Evolutionary conservation across 2,113 vertebrate genomes (phyloP).

Genomic region (Dinomys branickii): DNA sequence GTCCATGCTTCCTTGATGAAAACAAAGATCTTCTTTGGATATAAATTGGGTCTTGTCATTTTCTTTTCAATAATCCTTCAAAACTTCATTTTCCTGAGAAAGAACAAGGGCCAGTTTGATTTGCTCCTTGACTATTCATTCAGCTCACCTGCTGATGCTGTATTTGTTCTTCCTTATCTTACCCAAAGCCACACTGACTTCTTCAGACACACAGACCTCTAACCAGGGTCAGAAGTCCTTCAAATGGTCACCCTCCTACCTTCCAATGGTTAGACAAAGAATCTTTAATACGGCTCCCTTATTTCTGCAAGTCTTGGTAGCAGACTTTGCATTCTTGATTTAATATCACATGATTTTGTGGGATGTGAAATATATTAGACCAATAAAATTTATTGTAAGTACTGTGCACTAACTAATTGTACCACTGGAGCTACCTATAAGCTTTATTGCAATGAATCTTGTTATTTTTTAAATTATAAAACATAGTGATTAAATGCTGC

Average conservation of each 20-base stretch:
- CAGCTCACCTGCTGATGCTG: no score
- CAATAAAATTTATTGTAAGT: background rate
- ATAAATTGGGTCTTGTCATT: background rate
- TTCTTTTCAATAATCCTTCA: background rate
- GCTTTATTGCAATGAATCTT: background rate
- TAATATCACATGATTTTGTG: background rate
- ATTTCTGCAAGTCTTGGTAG: background rate
- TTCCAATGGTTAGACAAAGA: background rate
- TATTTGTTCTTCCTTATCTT: background rate
- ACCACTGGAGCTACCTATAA: background rate
- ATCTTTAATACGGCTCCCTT: background rate
- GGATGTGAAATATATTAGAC: background rate
- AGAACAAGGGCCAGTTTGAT: background rate
- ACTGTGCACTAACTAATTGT: no score
- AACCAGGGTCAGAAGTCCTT: background rate
- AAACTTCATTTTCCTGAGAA: background rate
- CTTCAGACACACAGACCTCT: background rate
- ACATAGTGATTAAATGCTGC: background rate
- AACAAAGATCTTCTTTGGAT: background rate
- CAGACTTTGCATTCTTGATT: background rate
- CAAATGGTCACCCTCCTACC: rapidly evolving
- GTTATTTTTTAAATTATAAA: background rate
- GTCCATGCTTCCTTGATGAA: background rate
- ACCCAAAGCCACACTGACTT: background rate
- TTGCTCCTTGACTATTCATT: background rate